These are phyloP conservation scores for Neria commutata DNA, from an alignment of 2,888 invertebrate genomes.

Conservation along the genomic window DNA sequence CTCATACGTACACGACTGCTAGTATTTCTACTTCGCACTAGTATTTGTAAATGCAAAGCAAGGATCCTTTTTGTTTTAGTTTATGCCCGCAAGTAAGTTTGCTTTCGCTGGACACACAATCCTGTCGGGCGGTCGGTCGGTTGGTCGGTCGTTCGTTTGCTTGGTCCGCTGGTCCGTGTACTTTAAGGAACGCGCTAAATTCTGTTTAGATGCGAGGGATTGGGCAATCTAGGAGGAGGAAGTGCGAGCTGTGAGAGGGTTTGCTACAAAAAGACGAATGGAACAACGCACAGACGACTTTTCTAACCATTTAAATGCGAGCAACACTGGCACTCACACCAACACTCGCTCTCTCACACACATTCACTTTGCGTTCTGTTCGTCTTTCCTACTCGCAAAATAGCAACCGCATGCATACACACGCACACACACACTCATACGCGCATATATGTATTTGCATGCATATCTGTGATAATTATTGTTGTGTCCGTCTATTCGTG, in stretches of 20 bases:
- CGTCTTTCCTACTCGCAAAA: conserved; percentile 23
- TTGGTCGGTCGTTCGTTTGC: too few relatives aligned
- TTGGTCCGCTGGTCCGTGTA: conserved; percentile 6
- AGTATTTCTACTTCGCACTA: too few relatives aligned
- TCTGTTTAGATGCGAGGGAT: conserved; percentile 29
- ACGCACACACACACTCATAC: conserved; percentile 20
- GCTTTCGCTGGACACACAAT: conserved; percentile 28
- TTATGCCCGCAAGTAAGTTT: conserved; percentile 39
- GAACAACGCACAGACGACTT: conserved; percentile 13
- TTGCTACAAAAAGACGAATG: conserved; percentile 24
- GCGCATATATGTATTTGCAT: conserved; percentile 24
- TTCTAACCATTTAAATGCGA: conserved; percentile 21
- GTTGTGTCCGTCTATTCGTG: conserved; percentile 28
- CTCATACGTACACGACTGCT: conserved; percentile 26
- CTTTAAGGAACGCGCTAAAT: not conserved
- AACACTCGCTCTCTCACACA: conserved; percentile 5
- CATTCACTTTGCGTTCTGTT: conserved; percentile 4
- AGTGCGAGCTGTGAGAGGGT: not conserved
- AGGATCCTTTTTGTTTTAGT: conserved; percentile 37
- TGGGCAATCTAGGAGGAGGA: conserved; percentile 30
- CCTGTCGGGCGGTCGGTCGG: too few relatives aligned
- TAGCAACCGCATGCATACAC: not conserved
- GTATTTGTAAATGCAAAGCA: conserved; percentile 36
- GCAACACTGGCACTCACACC: conserved; percentile 7
- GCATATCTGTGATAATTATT: conserved; percentile 31